Percentiles rank a stretch among this genome's conserved stretches.
phyloP scores from a whole-genome alignment of 2,888 invertebrate species.

The Ichneumoninae sp. region DNA sequence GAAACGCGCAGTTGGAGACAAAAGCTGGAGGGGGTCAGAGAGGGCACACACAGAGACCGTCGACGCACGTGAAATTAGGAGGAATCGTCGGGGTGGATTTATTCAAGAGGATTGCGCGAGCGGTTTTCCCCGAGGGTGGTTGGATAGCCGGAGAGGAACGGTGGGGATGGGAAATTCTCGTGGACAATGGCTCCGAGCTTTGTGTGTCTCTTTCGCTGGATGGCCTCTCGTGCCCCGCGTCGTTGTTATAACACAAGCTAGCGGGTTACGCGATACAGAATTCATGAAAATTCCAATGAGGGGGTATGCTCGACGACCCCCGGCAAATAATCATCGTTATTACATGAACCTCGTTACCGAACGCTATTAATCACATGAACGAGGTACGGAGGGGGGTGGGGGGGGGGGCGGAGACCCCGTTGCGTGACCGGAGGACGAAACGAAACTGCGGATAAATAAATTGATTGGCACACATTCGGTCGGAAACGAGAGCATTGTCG shows the following conservation, averaged over 20 bases:
- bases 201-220: neutral
- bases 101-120: slow-evolving; percentile 47
- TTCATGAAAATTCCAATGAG: slow-evolving; percentile 59
- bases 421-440: slow-evolving; percentile 43
- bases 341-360: slow-evolving; percentile 50
- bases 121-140: slow-evolving; percentile 26
- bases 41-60: slow-evolving; percentile 28
- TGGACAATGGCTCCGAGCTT: slow-evolving; percentile 39
- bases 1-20: slow-evolving; percentile 50
- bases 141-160: slow-evolving; percentile 5
- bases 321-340: slow-evolving; percentile 54
- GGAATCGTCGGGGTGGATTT: slow-evolving; percentile 60
- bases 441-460: slow-evolving; percentile 49
- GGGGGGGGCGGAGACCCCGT: neutral
- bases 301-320: neutral
- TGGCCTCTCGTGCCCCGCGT: neutral
- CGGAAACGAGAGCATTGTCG: slow-evolving; percentile 1
- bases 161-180: slow-evolving; percentile 17
- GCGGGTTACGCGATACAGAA: slow-evolving; percentile 34
- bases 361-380: slow-evolving; percentile 59
- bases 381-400: neutral
- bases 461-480: slow-evolving; percentile 50
- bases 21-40: slow-evolving; percentile 16
- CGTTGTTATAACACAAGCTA: slow-evolving; percentile 4
- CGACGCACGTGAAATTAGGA: slow-evolving; percentile 60